Evolutionary conservation across 2,113 vertebrate genomes (phyloP), one percentile per base, ranked within the genome.

Genomic region (Arothron firmamentum): DNA sequence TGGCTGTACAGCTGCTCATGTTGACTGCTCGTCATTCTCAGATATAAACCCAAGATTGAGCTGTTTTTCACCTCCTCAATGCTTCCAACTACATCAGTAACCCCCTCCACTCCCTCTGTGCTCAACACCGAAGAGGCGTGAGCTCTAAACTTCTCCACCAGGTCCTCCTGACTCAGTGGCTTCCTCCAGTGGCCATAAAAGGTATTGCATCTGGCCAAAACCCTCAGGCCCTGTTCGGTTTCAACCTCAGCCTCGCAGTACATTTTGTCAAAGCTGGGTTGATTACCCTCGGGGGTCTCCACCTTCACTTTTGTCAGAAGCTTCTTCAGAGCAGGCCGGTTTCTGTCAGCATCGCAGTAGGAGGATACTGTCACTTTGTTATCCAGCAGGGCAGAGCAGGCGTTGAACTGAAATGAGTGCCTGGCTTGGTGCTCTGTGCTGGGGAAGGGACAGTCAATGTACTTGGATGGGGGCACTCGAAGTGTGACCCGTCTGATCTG

Each of bases 131-230:
- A 15, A 0, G 87, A 87, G 4, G 91, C 90, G 1, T 96, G 96
- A 9, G 59, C 58, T 0, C 76, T 87, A 78, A 98, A 98, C 76
- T 98, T 98, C 14, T 84, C 81, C 73, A 84, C 81, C 57, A 98
- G 82, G 78, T 95, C 90, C 48, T 87, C 64, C n/a, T 90, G 85
- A 80, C 77, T 88, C 72, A 98, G 83, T 1, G 96, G 96, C 50
- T 91, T 94, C 80, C 94, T 94, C 96, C 95, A 98, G 86, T 98
- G 95, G 25, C 96, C 96, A 0, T 96, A 96, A 81, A 98, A 98
- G 0, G 93, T 94, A 13, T 93, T 62, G 0, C 92, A 94, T 13
- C 83, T 81, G 58, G 89, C 86, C 0, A 67, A 72, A 62, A 87
- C 57, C 0, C 3, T 57, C 20, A 15, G 31, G 42, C 92, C 88